Conservation (phyloP, 1,140 invertebrate species). For the Ostrea edulis region DNA sequence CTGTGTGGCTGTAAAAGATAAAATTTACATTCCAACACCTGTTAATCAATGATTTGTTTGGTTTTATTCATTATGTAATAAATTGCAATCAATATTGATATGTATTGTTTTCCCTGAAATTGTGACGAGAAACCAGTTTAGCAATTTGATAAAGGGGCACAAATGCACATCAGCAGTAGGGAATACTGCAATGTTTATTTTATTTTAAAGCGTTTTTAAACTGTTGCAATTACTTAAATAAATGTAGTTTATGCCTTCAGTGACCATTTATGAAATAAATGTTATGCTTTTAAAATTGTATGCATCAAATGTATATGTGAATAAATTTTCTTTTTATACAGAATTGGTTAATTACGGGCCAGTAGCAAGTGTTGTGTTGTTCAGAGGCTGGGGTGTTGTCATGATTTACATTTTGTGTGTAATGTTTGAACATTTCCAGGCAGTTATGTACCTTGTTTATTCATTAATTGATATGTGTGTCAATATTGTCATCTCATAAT, state of each 20-base stretch:
- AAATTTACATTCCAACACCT: background rate
- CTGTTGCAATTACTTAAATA: too few species aligned
- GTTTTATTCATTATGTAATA: background rate
- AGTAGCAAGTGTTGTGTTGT: background rate
- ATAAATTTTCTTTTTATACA: too few species aligned
- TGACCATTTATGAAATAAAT: too few species aligned
- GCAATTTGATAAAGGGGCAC: too few species aligned
- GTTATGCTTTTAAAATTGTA: too few species aligned
- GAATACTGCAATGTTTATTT: too few species aligned
- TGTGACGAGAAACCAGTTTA: too few species aligned
- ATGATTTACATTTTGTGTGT: background rate
- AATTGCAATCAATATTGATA: background rate
- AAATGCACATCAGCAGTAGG: too few species aligned
- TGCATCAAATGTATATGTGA: too few species aligned
- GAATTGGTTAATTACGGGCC: background rate
- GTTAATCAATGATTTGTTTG: background rate
- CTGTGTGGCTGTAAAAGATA: background rate
- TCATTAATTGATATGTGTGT: background rate
- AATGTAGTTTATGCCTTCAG: too few species aligned
- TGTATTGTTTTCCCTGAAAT: too few species aligned
- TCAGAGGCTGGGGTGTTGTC: background rate
- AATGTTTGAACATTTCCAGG: background rate
- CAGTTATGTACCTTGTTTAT: background rate
- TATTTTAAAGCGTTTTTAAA: too few species aligned
- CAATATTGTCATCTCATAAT: slow-evolving; percentile 18